These are phyloP conservation scores for Rissa tridactyla DNA, from an alignment of 2,113 vertebrate genomes.

Conservation along the genomic window DNA sequence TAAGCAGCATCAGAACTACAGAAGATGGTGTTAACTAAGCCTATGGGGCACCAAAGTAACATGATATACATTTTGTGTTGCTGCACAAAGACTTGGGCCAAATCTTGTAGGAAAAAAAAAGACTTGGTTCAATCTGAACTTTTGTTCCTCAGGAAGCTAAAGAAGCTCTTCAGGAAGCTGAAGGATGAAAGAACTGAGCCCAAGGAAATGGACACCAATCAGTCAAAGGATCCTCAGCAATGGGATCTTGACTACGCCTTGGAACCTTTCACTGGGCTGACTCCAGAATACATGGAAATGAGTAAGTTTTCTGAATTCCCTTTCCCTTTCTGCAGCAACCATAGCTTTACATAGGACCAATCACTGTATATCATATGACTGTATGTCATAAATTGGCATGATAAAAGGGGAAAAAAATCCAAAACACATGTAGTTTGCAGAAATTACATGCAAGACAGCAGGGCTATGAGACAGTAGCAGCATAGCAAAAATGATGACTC, in stretches of 20 bases:
- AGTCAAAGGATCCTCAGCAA: slow-evolving; percentile 82
- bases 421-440: not conserved
- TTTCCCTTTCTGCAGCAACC: not conserved
- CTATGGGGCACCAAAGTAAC: not conserved
- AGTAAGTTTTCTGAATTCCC: slow-evolving; percentile 74
- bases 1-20: not conserved
- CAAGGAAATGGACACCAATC: slow-evolving; percentile 72
- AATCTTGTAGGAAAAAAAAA: not conserved
- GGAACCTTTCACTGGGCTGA: slow-evolving; percentile 91
- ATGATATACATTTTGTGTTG: not conserved
- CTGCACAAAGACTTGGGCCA: not conserved
- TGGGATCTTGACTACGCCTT: slow-evolving; percentile 89
- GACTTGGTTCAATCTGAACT: not conserved
- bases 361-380: not conserved
- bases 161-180: slow-evolving; percentile 91
- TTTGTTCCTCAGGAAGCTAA: slow-evolving; percentile 85
- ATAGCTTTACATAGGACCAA: not conserved
- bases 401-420: not conserved
- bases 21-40: not conserved
- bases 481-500: not conserved
- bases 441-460: not conserved
- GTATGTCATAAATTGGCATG: not conserved
- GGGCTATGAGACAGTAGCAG: not conserved
- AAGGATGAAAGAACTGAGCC: slow-evolving; percentile 81
- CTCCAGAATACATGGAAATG: slow-evolving; percentile 99